Conservation (phyloP, 2,113 vertebrate species). For the Candoia aspera region DNA sequence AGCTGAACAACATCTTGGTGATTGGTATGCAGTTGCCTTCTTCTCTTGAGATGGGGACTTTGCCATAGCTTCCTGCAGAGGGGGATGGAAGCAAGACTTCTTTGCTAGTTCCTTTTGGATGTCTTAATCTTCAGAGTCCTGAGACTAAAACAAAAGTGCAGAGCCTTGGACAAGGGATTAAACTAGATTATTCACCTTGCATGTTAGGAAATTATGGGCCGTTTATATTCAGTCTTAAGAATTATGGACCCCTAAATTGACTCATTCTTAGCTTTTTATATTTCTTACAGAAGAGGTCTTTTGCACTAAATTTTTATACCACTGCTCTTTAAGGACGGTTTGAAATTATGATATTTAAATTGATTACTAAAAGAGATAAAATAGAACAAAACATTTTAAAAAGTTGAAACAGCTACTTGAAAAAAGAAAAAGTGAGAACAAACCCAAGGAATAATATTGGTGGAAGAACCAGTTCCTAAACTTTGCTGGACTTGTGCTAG, state of each 20-base stretch:
- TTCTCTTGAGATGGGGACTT: background rate
- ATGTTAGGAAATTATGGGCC: background rate
- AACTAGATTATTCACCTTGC: background rate
- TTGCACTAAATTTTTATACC: background rate
- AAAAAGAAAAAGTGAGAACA: background rate
- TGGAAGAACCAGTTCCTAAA: background rate
- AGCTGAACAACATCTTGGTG: slow-evolving; percentile 98
- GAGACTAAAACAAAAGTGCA: background rate
- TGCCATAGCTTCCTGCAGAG: background rate
- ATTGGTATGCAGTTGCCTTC: slow-evolving; percentile 79
- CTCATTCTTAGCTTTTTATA: background rate
- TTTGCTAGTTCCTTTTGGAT: background rate
- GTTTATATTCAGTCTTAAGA: background rate
- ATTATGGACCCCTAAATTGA: background rate
- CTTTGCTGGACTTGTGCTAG: background rate
- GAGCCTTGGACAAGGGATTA: background rate
- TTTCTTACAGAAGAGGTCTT: background rate
- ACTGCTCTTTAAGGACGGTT: background rate
- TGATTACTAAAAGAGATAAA: background rate
- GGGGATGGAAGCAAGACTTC: background rate
- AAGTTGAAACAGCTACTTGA: background rate
- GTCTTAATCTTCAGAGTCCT: background rate
- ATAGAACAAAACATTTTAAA: background rate
- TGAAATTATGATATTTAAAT: background rate
- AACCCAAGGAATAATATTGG: background rate